phyloP scores from a whole-genome alignment of 1,140 invertebrate species.

The Himalopsyche phryganea region DNA sequence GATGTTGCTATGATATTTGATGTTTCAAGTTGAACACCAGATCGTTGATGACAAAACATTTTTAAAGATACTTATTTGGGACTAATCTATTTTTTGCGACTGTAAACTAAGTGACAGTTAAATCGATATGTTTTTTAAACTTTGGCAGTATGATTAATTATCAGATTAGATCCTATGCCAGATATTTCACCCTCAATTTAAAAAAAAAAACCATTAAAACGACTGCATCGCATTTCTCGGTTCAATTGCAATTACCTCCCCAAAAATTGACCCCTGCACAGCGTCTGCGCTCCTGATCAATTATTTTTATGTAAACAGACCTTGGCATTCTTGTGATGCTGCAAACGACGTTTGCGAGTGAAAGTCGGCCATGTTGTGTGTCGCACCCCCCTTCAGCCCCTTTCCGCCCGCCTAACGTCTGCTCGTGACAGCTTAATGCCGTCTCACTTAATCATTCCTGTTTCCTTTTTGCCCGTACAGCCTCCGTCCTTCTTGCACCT shows the following conservation, averaged over 20 bases:
- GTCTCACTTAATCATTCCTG: slow-evolving; percentile 35
- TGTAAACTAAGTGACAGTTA: too few relatives aligned
- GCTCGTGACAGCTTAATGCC: slow-evolving; percentile 31
- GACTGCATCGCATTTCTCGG: too few relatives aligned
- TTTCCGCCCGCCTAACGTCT: slow-evolving; percentile 19
- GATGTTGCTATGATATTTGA: too few relatives aligned
- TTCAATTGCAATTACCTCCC: not conserved
- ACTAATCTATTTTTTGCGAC: too few relatives aligned
- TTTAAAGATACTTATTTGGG: too few relatives aligned
- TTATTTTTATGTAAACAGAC: slow-evolving; percentile 29
- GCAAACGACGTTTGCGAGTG: slow-evolving; percentile 20
- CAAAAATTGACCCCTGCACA: not conserved
- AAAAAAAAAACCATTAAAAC: too few relatives aligned
- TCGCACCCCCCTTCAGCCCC: slow-evolving; percentile 7
- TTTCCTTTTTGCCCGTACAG: slow-evolving; percentile 26
- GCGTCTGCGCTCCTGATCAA: slow-evolving; percentile 9
- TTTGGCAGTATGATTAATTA: too few relatives aligned
- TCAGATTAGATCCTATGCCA: too few relatives aligned
- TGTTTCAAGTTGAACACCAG: too few relatives aligned
- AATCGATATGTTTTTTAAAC: too few relatives aligned
- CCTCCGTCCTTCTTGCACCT: slow-evolving; percentile 21
- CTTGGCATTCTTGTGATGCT: slow-evolving; percentile 22
- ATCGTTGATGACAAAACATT: too few relatives aligned
- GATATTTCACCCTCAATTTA: too few relatives aligned
- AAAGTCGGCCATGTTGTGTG: slow-evolving; percentile 30